Conservation (phyloP, 1,140 invertebrate species). For the Drosophila subpulchrella region DNA sequence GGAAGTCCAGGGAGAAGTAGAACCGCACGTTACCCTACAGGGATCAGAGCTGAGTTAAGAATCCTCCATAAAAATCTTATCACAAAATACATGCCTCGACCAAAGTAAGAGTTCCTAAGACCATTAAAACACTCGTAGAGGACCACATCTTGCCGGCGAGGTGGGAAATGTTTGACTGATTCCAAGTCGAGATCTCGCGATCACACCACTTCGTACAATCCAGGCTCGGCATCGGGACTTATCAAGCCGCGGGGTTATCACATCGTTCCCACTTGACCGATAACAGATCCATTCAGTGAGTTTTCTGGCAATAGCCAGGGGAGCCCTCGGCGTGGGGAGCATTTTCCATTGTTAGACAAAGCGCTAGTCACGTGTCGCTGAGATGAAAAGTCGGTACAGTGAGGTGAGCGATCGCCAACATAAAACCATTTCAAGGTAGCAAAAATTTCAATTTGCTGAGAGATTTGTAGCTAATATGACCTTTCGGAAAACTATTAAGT, state of each 20-base stretch:
- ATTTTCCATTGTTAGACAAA: slow-evolving; percentile 20
- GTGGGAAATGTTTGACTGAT: slow-evolving; percentile 50
- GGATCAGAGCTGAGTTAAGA: background rate
- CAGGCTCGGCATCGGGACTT: slow-evolving; percentile 9
- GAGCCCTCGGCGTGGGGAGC: background rate
- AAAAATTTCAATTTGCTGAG: slow-evolving; percentile 10
- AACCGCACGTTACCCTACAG: slow-evolving; percentile 54
- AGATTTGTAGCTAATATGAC: background rate
- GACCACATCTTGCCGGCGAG: slow-evolving; percentile 47
- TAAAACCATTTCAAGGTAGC: slow-evolving; percentile 23
- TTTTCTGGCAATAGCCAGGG: background rate
- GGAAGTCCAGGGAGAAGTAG: slow-evolving; percentile 61
- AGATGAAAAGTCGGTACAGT: slow-evolving; percentile 20
- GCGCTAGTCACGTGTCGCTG: slow-evolving; percentile 31
- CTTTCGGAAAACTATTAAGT: background rate
- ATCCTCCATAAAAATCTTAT: background rate
- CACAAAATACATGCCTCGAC: slow-evolving; percentile 32
- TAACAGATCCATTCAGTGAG: slow-evolving; percentile 44
- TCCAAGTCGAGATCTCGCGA: slow-evolving; percentile 53
- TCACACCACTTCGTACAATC: slow-evolving; percentile 57
- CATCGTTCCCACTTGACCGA: slow-evolving; percentile 29
- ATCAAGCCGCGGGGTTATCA: slow-evolving; percentile 31
- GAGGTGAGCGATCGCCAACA: slow-evolving; percentile 16
- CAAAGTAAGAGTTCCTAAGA: slow-evolving; percentile 19
- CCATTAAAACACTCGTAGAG: slow-evolving; percentile 18